Base-by-base conservation (phyloP, 2,888 invertebrate genomes). In the Prenolepis imparis region DNA sequence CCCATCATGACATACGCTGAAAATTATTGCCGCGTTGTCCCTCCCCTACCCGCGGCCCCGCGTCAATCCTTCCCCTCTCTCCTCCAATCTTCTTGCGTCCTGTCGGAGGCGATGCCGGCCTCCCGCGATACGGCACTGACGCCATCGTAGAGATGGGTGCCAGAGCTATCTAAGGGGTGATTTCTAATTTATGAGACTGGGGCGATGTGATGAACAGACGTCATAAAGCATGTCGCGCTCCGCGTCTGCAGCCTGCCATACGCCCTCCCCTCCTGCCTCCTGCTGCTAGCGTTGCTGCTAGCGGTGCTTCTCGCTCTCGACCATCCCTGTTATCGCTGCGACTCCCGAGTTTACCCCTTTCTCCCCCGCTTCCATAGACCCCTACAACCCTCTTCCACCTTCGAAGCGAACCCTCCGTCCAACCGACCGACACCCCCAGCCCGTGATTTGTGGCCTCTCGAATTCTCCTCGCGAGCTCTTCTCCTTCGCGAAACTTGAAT, bases 201-300 rank as follows among this genome's bases (percentile, higher is more conserved):
- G 94, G 94, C 92, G 94, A 94, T 93, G 95, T 95, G 95, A 95
- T 95, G 95, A 95, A 95, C 95, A 95, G 95, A 94, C 95, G 95
- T 95, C 95, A 95, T 95, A 95, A 95, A 95, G 94, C 95, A 95
- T 94, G 94, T 94, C 94, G 93, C 93, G 91, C 92, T 92, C 92
- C 93, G 92, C 92, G 92, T 93, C 92, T 92, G 92, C 92, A 91
- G 91, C 93, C 92, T 92, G 92, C 92, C 90, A 89, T 87, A 85
- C 89, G 89, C 89, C 89, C 88, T 80, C 89, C n/a, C 74, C 55
- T 21, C 74, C 85, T 80, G 72, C 73, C 82, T 84, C 84, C 82
- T 70, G 81, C 84, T 82, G 63, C 55, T 57, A 61, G 67, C 64
- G 64, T 81, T 70, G 81, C 84, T 82, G 63, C 55, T 57, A 61